Base-by-base conservation (phyloP, 1,140 invertebrate genomes). In the Achroia grisella region DNA sequence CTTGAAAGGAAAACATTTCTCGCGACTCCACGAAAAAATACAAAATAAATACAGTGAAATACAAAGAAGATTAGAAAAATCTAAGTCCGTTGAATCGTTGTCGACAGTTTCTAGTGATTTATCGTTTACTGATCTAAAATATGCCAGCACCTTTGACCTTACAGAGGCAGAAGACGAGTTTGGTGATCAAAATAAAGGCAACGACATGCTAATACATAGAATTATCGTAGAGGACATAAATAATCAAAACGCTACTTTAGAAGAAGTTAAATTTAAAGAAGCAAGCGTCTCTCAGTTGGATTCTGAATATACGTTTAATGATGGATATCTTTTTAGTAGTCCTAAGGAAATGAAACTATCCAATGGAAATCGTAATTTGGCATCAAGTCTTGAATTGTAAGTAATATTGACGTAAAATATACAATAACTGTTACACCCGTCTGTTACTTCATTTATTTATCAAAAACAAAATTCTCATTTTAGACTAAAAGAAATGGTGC, bases 21-120 rank as follows among this genome's bases (percentile, higher is more conserved):
- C 66, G 0, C 80, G 62, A 39, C 40, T 84, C 11, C 71, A 84
- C 42, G 66, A 75, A 45, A 69, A 48, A 52, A 71, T 84, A 35
- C 73, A 76, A 58, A 67, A 54, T 15, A 84, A 82, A 59, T 82
- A 79, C 49, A 58, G 63, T 40, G 65, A 80, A 61, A 80, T 84
- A 71, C 73, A 79, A 50, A 70, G 44, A 32, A 79, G 61, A 56
- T 35, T 84, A 12, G 72, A 79, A 40, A 82, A 78, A 45, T 80
- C 77, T 0, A 75, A 66, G 62, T 79, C 77, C 5, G 65, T 71
- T 10, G 77, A 82, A 39, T 56, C 63, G 29, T 37, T 84, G 10
- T 33, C 60, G 10, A 57, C 43, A 8, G 12, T 68, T 8, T 44
- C 53, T 33, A 62, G 72, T 31, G 56, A 71, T 43, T 2, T 15